These are phyloP conservation scores for Tipula helvola DNA, from an alignment of 2,888 invertebrate genomes.

Conservation along the genomic window DNA sequence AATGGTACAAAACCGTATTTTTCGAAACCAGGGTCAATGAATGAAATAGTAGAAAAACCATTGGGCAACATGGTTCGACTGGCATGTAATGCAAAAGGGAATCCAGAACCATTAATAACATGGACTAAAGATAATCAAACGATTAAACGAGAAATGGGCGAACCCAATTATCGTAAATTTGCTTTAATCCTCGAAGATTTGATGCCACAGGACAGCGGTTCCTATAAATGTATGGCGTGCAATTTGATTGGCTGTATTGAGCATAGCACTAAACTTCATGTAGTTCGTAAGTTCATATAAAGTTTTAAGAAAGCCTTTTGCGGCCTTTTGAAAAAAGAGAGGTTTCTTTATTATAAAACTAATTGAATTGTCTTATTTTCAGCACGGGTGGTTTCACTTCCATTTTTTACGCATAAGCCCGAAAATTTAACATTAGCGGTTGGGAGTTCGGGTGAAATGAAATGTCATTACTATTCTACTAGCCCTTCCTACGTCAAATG, in stretches of 20 bases:
- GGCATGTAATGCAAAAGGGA: conserved; percentile 59
- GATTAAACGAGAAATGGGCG: conserved; percentile 50
- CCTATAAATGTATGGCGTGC: conserved; percentile 78
- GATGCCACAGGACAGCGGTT: conserved; percentile 69
- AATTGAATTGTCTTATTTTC: no score
- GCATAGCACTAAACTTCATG: conserved; percentile 53
- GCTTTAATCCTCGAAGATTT: conserved; percentile 66
- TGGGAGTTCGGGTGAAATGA: conserved; percentile 60
- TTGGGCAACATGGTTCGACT: conserved; percentile 65
- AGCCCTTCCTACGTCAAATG: conserved; percentile 74
- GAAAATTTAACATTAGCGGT: conserved; percentile 63
- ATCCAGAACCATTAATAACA: conserved; percentile 59
- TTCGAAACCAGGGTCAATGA: conserved; percentile 23
- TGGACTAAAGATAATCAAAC: conserved; percentile 69
- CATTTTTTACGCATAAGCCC: conserved; percentile 64
- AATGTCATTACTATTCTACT: conserved; percentile 74
- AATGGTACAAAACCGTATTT: not conserved
- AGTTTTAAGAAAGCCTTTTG: not conserved
- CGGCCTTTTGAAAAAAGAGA: no score
- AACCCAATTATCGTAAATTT: conserved; percentile 55
- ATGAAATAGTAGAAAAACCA: conserved; percentile 46
- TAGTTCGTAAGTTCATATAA: conserved; percentile 48
- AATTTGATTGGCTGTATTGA: conserved; percentile 69
- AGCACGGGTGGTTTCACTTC: conserved; percentile 26
- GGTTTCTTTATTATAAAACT: no score